Percentiles rank a stretch among this genome's conserved stretches.
These are phyloP conservation scores for Trichogramma evanescens DNA, from an alignment of 2,888 invertebrate species.

Conservation along the genomic window DNA sequence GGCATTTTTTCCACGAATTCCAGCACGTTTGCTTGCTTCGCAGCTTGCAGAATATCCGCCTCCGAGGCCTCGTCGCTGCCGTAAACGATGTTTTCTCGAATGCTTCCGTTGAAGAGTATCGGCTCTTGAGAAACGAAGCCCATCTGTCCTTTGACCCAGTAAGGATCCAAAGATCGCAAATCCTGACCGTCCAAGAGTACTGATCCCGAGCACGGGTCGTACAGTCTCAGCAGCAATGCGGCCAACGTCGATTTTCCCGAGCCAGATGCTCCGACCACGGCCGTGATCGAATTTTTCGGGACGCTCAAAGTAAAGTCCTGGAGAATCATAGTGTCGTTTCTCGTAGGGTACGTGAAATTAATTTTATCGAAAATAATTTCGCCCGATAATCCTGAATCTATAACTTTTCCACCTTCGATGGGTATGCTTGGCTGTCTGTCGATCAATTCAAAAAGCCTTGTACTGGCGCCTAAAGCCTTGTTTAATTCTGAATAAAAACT, in stretches of 20 bases:
- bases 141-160: constrained; percentile 78
- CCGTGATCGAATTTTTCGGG: constrained; percentile 65
- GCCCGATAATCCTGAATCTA: constrained; percentile 50
- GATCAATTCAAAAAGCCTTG: constrained; percentile 81
- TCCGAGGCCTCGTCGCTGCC: constrained; percentile 62
- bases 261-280: constrained; percentile 83
- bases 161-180: constrained; percentile 68
- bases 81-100: constrained; percentile 86
- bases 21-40: constrained; percentile 76
- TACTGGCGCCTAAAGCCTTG: constrained; percentile 86
- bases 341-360: constrained; percentile 64
- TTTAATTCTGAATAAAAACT: constrained; percentile 91
- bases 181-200: constrained; percentile 72
- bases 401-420: constrained; percentile 50
- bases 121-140: constrained; percentile 91
- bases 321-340: constrained; percentile 56
- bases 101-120: constrained; percentile 80
- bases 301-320: constrained; percentile 61
- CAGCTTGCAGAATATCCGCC: constrained; percentile 56
- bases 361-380: constrained; percentile 70
- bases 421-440: constrained; percentile 76
- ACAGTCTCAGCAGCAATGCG: constrained; percentile 72
- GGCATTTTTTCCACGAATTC: constrained; percentile 66
- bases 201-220: constrained; percentile 70
- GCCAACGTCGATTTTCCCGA: constrained; percentile 93